Base-by-base conservation (phyloP, 2,797 vertebrate species). In the Acanthurus lineatus region DNA sequence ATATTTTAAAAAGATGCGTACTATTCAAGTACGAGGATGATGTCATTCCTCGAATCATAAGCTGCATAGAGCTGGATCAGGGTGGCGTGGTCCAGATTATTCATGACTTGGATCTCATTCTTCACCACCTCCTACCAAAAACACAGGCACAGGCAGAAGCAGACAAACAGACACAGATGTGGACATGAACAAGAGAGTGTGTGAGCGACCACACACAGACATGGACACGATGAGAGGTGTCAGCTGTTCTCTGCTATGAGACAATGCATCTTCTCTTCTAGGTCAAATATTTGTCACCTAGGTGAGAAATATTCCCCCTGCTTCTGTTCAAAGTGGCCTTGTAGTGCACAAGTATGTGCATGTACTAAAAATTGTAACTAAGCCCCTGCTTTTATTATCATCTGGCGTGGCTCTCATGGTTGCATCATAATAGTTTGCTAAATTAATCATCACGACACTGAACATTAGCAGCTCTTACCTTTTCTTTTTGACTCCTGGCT, bases 31-130 rank as follows among this genome's bases (percentile, higher is more conserved):
- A 99, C 95, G 22, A 99, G 96, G 79, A 98, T 94, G 77, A 99
- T 95, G 86, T 99, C 97, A 66, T 96, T 96, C 92, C 96, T 97
- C 69, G 98, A 97, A 91, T 99, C 98, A 58, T 99, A 99, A 73
- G 98, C 97, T 71, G 98, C 98, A 35, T 99, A 99, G 47, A 99
- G 96, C 88, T 99, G 97, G 87, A 99, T 98, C 90, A 99, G 95
- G 89, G 94, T 99, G 89, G 96, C 95, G 0, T 99, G 98, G 94
- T 98, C 97, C 89, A 99, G 93, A 82, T 98, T 97, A 93, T 99
- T 99, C 98, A 99, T 99, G 40, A 99, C 95, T 61, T 91, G 96
- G 88, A 99, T 98, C 93, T 99, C 98, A 77, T 99, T 99, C 94
- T 96, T 99, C 76, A 98, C 97, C 86, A 97, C 94, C 62, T 99